Base-by-base conservation (phyloP, 2,797 vertebrate genomes). In the Molossus molossus region DNA sequence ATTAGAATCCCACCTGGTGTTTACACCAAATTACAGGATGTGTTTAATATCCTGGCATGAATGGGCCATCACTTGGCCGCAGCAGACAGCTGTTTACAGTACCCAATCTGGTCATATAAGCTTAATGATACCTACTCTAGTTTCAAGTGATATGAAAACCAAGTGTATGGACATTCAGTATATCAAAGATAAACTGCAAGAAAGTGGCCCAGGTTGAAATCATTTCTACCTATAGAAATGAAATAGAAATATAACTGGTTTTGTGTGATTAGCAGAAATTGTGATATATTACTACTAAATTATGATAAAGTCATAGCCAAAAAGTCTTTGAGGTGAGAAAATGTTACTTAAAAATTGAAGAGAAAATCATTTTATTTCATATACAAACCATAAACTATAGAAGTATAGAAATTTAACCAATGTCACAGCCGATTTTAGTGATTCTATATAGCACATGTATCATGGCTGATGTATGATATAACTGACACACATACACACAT, bases 1-100 rank as follows among this genome's bases (percentile, higher is more conserved):
- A 96, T 96, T 96, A 95, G 72, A 95, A 92, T 94, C 57, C 96
- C 97, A 97, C 96, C 96, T 97, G 95, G 91, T 97, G 97, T 97
- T 98, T 98, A 98, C 85, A 58, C 72, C 14, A 40, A 82, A 81
- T 40, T 33, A 60, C 94, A 97, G 97, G 96, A 97, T 96, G 58
- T 97, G 33, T 81, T 94, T 91, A 96, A 97, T 48, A 96, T 97
- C 97, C 96, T 96, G 96, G 91, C 95, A 87, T 89, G 87, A 95
- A 96, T 72, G 84, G 82, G 45, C 91, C 87, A 67, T 79, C 65
- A 21, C 75, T 94, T 96, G 96, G 94, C 76, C 0, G 58, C 29
- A 75, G 33, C 57, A 77, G 37, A 37, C 58, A 86, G 64, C 96
- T 97, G 95, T 81, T 93, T 87, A 93, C 45, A 90, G n/a, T 70